phyloP scores from a whole-genome alignment of 2,797 vertebrate genomes.

The Notolabrus celidotus region DNA sequence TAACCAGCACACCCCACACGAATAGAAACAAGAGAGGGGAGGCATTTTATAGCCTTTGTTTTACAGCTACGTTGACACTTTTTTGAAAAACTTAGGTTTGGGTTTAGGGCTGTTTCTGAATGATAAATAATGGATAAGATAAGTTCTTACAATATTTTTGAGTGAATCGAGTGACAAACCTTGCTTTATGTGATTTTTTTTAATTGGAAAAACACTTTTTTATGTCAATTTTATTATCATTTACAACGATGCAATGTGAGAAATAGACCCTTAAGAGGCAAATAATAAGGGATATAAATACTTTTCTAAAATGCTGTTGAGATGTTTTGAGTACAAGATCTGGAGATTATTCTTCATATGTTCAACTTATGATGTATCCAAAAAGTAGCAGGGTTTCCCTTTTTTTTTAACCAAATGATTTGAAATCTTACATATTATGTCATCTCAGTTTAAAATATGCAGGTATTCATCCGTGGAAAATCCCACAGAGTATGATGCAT shows the following conservation, averaged over 20 bases:
- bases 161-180: neutral
- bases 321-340: too few relatives aligned
- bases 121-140: neutral
- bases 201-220: neutral
- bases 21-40: constrained; percentile 51
- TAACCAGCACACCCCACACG: constrained; percentile 67
- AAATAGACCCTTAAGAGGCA: too few relatives aligned
- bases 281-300: too few relatives aligned
- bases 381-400: neutral
- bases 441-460: constrained; percentile 4
- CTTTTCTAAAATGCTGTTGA: too few relatives aligned
- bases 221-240: neutral
- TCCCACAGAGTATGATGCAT: constrained; percentile 10
- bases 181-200: neutral
- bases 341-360: neutral
- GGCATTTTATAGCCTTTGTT: constrained; percentile 44
- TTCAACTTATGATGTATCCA: neutral
- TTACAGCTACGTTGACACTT: constrained; percentile 10
- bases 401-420: neutral
- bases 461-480: constrained; percentile 9
- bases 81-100: neutral
- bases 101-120: neutral
- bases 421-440: neutral
- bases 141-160: neutral
- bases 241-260: neutral